Base-by-base conservation (phyloP, 1,140 invertebrate genomes). In the Radopholus similis region DNA sequence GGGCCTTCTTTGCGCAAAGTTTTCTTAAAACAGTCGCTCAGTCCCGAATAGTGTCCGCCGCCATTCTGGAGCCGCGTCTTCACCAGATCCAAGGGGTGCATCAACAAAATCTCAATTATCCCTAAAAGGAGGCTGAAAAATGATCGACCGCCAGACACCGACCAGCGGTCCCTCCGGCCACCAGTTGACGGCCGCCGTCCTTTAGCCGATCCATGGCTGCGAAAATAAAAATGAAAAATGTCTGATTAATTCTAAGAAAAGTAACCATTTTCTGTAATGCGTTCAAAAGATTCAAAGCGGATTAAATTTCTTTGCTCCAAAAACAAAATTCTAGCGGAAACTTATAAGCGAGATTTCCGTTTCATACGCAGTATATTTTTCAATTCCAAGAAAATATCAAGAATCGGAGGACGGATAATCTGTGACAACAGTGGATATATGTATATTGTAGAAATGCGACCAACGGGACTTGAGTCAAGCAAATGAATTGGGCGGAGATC, bases 11-110 rank as follows among this genome's bases (percentile, higher is more conserved):
- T 86, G 77, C 83, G 87, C 71, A 91, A 90, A 88, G 93, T 95
- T 86, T 93, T 93, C 64, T 83, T 85, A 82, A 94, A 89, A 84
- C 91, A 93, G 82, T 95, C 91, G 44, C 87, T 85, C 38, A 95
- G 88, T 23, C 91, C 91, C 78, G 83, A 87, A 76, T 91, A 91
- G 78, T 89, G 87, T 68, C 88, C 84, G 9, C 86, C 81, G 82
- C 91, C 90, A 35, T 92, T 86, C 83, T 92, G 90, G 72, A 92
- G 88, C 63, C 90, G 85, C 5, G 92, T 95, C 86, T 95, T 95
- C 0, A 95, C 88, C 60, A 95, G 84, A 85, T 95, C 92, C 79
- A 95, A 85, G 2, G 92, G 93, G 85, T 95, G 91, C 92, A 95
- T 95, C 63, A 95, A 89, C 78, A 90, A 93, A 54, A 94, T 91